These are phyloP conservation scores for Psilopsiagon aymara DNA, from an alignment of 2,113 vertebrate genomes.

Conservation along the genomic window DNA sequence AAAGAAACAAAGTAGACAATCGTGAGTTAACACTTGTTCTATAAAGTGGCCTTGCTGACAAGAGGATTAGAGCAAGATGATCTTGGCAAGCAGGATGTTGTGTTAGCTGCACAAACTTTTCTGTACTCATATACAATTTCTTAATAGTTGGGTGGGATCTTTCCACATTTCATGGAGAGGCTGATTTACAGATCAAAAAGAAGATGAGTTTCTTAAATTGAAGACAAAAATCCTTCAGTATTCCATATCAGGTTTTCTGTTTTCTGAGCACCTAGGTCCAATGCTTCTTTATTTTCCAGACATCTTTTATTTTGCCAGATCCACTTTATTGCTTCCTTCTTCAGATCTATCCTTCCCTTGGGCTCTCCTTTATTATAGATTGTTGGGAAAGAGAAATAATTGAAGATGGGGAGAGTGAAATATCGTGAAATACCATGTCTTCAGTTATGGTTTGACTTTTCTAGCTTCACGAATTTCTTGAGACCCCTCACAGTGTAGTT, in stretches of 20 bases:
- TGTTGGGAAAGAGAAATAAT: background rate
- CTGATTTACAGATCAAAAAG: constrained; percentile 3
- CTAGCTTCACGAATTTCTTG: background rate
- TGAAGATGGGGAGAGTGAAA: background rate
- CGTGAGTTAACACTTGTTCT: constrained; percentile 26
- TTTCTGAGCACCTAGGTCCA: background rate
- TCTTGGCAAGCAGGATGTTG: constrained; percentile 68
- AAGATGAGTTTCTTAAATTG: background rate
- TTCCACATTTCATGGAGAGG: constrained; percentile 13
- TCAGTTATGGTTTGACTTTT: background rate
- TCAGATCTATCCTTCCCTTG: background rate
- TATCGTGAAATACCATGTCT: background rate
- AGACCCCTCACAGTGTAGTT: background rate
- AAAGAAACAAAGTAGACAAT: constrained; percentile 44
- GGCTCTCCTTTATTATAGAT: background rate
- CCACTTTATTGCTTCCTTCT: background rate
- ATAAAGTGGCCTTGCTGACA: constrained; percentile 58
- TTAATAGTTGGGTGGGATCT: constrained; percentile 40
- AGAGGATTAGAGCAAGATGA: constrained; percentile 62
- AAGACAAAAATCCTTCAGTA: background rate
- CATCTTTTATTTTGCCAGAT: background rate
- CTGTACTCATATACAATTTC: constrained; percentile 10
- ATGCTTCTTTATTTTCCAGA: background rate
- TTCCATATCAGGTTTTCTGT: background rate
- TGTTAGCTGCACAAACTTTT: constrained; percentile 65